Conservation (phyloP, 2,797 vertebrate species). For the Sternarchorhynchus goeldii region DNA sequence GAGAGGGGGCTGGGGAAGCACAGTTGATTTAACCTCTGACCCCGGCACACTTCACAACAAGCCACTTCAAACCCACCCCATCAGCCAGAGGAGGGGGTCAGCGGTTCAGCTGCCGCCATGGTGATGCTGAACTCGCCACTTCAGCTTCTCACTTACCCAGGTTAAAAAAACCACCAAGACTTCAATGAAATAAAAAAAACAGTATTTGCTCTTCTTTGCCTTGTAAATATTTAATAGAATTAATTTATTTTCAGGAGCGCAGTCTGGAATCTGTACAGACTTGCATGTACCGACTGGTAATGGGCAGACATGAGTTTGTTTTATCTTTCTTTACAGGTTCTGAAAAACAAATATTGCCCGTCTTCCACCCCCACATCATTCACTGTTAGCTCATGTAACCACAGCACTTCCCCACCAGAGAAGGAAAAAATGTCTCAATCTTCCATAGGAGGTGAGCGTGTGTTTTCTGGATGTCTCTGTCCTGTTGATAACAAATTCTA, state of each 20-base stretch:
- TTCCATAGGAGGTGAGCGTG: neutral
- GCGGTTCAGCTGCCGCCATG: too few relatives aligned
- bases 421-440: neutral
- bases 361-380: too few relatives aligned
- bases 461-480: slow-evolving; percentile 3
- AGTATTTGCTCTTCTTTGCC: neutral
- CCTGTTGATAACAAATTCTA: neutral
- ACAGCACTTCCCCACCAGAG: neutral
- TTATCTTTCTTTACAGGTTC: neutral
- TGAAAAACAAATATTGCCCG: neutral
- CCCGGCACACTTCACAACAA: slow-evolving; percentile 75
- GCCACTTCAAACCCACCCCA: slow-evolving; percentile 75
- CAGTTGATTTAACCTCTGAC: slow-evolving; percentile 81
- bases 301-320: neutral
- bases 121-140: neutral
- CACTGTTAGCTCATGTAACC: too few relatives aligned
- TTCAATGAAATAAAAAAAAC: neutral
- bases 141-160: slow-evolving; percentile 32
- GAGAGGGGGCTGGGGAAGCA: slow-evolving; percentile 65
- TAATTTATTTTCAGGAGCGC: neutral
- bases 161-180: slow-evolving; percentile 34
- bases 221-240: neutral
- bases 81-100: slow-evolving; percentile 57
- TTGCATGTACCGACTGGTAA: neutral
- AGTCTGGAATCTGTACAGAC: too few relatives aligned